Percentiles rank a stretch among this genome's conserved stretches.
Conservation (phyloP, 2,113 vertebrate genomes). For the Embiotoca jacksoni region DNA sequence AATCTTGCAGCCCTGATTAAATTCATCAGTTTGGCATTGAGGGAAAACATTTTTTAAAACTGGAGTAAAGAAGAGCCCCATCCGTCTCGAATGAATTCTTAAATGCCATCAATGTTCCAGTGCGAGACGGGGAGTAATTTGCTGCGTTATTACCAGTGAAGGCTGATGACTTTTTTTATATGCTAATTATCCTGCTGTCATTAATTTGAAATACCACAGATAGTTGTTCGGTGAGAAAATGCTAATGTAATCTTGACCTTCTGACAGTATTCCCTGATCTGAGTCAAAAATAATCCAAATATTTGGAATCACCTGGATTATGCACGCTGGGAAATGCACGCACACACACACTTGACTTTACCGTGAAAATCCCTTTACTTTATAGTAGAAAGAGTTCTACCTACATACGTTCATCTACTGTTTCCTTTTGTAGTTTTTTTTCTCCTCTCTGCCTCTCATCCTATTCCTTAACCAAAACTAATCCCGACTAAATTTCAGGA, state of each 20-base stretch:
- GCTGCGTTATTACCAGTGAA: constrained; percentile 63
- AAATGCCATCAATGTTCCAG: constrained; percentile 63
- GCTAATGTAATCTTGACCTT: constrained; percentile 72
- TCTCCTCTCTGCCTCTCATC: constrained; percentile 53
- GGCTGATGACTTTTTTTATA: constrained; percentile 66
- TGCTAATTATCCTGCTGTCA: constrained; percentile 69
- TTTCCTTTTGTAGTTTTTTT: constrained; percentile 26
- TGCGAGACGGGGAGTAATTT: constrained; percentile 52
- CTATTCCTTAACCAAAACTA: constrained; percentile 78
- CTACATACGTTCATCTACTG: constrained; percentile 36
- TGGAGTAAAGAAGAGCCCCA: constrained; percentile 9
- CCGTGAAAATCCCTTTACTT: constrained; percentile 31
- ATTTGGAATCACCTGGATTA: constrained; percentile 49
- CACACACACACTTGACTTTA: constrained; percentile 33
- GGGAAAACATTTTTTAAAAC: constrained; percentile 8
- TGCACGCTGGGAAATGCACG: constrained; percentile 8
- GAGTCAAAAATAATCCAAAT: constrained; percentile 49
- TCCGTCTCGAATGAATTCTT: constrained; percentile 42
- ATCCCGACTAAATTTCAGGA: constrained; percentile 82
- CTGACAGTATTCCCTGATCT: constrained; percentile 55
- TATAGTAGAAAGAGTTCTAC: constrained; percentile 16
- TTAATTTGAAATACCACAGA: constrained; percentile 73
- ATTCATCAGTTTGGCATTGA: constrained; percentile 6
- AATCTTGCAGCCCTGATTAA: constrained; percentile 38
- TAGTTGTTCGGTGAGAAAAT: constrained; percentile 55